Percentiles rank a stretch among this genome's conserved stretches.
phyloP scores from a whole-genome alignment of 2,888 invertebrate species.

The Papilio demoleus region DNA sequence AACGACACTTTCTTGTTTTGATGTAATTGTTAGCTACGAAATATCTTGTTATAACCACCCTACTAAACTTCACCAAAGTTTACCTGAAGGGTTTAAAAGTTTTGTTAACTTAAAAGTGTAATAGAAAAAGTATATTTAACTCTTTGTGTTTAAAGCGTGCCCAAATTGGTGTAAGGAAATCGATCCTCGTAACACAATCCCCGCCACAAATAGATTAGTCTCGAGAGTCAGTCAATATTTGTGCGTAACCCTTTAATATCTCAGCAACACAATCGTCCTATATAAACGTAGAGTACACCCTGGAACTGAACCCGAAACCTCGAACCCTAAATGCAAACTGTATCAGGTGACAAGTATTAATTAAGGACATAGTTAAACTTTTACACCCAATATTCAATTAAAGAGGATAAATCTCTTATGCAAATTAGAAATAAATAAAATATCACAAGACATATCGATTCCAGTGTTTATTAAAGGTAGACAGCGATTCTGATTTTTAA shows the following conservation, averaged over 20 bases:
- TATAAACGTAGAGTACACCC: slow-evolving; percentile 46
- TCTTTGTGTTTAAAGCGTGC: neutral
- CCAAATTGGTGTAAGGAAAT: slow-evolving; percentile 9
- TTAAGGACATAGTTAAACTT: slow-evolving; percentile 51
- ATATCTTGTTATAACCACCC: neutral
- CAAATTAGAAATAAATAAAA: neutral
- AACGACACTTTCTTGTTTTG: slow-evolving; percentile 60
- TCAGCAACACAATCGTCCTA: slow-evolving; percentile 50
- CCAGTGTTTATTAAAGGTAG: no score
- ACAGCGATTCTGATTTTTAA: no score
- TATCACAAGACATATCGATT: no score
- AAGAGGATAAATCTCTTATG: neutral
- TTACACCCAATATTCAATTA: slow-evolving; percentile 3
- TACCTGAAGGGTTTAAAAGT: neutral
- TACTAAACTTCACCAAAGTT: no score
- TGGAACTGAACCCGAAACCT: slow-evolving; percentile 63
- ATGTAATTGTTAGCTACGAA: slow-evolving; percentile 47
- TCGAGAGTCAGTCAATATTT: slow-evolving; percentile 48
- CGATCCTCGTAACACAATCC: slow-evolving; percentile 43
- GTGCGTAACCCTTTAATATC: slow-evolving; percentile 50
- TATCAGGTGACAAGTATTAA: slow-evolving; percentile 71
- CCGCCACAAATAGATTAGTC: slow-evolving; percentile 50
- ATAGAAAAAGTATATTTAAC: neutral
- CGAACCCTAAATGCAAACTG: slow-evolving; percentile 61
- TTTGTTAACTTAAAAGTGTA: neutral